These are phyloP conservation scores for Chaenodraco wilsoni DNA, from an alignment of 2,797 vertebrate genomes.

Conservation along the genomic window DNA sequence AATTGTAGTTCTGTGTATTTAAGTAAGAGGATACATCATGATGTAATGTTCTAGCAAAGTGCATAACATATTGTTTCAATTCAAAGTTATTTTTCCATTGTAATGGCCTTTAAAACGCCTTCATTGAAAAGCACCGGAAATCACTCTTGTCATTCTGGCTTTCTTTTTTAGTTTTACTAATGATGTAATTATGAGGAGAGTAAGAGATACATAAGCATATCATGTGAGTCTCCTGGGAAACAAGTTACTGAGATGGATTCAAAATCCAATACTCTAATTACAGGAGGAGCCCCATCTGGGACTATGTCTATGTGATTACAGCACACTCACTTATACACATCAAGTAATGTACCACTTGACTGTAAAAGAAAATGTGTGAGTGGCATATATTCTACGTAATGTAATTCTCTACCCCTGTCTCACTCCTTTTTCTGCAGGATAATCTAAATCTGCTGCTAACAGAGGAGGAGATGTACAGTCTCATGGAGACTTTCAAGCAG, in stretches of 20 bases:
- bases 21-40: not conserved
- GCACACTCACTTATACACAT: constrained; percentile 20
- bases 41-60: not conserved
- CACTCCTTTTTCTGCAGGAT: constrained; percentile 81
- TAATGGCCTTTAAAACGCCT: not conserved
- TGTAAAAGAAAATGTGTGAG: constrained; percentile 1
- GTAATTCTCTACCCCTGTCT: constrained; percentile 8
- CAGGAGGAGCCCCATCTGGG: constrained; percentile 19
- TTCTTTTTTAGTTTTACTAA: not conserved
- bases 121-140: not conserved
- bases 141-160: not conserved
- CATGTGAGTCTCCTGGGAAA: constrained; percentile 27
- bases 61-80: not conserved
- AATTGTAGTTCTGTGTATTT: not conserved
- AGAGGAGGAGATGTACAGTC: constrained; percentile 96
- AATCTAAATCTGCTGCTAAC: constrained; percentile 95
- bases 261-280: constrained; percentile 35
- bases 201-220: not conserved
- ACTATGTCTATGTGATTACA: constrained; percentile 27
- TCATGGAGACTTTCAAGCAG: constrained; percentile 91
- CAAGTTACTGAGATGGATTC: constrained; percentile 22
- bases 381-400: not conserved
- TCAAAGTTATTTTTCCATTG: not conserved
- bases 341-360: not conserved
- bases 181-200: not conserved